Percentiles rank a stretch among this genome's conserved stretches.
Evolutionary conservation across 2,797 vertebrate genomes (phyloP).

Genomic region (Ceryle rudis): DNA sequence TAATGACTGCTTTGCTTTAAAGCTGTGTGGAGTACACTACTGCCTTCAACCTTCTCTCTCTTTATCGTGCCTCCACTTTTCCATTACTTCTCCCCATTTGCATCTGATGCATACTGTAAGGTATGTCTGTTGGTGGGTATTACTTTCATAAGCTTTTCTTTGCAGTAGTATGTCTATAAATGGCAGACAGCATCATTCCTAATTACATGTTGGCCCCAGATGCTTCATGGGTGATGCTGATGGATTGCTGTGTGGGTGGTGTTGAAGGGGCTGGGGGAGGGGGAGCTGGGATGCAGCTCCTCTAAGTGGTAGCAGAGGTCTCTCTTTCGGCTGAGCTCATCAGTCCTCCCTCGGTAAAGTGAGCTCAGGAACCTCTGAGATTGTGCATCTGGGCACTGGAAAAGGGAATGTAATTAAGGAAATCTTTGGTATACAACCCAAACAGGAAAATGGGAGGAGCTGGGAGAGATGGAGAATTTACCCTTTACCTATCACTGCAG

Average conservation of each 20-base stretch:
- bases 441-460: background rate
- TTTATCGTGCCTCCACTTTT: background rate
- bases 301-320: slow-evolving; percentile 44
- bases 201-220: slow-evolving; percentile 69
- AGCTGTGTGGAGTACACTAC: background rate
- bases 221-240: slow-evolving; percentile 64
- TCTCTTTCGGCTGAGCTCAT: background rate
- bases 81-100: background rate
- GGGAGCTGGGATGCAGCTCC: background rate
- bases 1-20: slow-evolving; percentile 7
- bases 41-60: background rate
- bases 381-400: background rate
- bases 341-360: background rate
- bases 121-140: slow-evolving; percentile 1
- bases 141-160: slow-evolving; percentile 46
- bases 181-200: slow-evolving; percentile 57
- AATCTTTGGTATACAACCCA: background rate
- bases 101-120: background rate
- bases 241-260: slow-evolving; percentile 67
- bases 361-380: background rate
- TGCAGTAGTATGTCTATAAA: slow-evolving; percentile 23
- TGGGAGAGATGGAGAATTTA: background rate
- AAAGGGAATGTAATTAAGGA: background rate
- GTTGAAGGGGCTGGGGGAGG: slow-evolving; percentile 44
- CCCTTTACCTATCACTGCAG: background rate